Base-by-base conservation (phyloP, 2,113 vertebrate species). In the Sebastes schlegelii region DNA sequence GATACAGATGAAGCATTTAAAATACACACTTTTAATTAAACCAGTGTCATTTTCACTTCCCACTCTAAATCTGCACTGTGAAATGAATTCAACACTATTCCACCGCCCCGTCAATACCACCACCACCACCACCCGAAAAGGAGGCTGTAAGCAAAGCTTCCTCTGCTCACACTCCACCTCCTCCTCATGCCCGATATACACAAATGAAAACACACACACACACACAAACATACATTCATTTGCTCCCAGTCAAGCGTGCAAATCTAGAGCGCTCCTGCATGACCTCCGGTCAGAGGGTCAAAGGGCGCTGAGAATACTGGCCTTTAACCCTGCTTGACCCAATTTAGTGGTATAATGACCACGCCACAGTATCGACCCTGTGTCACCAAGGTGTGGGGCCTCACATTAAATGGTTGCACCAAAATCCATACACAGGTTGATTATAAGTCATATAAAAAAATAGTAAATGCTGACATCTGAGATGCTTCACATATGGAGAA, bases 311-410 rank as follows among this genome's bases (percentile, higher is more conserved):
- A 87, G 66, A 82, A 90, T 80, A 74, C 54, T 82, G 87, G 73
- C 94, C 94, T 94, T 87, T 94, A 77, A 93, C 92, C 90, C 89
- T 51, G 80, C 69, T 93, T 93, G 93, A 93, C 92, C 92, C 87
- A 92, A 90, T 94, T 94, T 94, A 92, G 88, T 55, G 85, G 74
- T 85, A 83, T 94, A 94, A 94, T 92, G 86, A 86, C 90, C 73
- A 21, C 63, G 88, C 86, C 81, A 58, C 19, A 21, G 79, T 72
- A 93, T 93, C 79, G 89, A 93, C 92, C 80, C 75, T 14, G 75
- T 80, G 86, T 92, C 90, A 84, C 80, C 76, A 71, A 79, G 78
- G 88, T 84, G 90, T 77, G 84, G 62, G 51, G 74, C 10, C 45
- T 80, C 75, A 74, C 75, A 88, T 89, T 85, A 94, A 93, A 90